Evolutionary conservation across 1,140 invertebrate species (phyloP), one percentile per base, ranked within the genome.

Genomic region (Cotesia glomerata): DNA sequence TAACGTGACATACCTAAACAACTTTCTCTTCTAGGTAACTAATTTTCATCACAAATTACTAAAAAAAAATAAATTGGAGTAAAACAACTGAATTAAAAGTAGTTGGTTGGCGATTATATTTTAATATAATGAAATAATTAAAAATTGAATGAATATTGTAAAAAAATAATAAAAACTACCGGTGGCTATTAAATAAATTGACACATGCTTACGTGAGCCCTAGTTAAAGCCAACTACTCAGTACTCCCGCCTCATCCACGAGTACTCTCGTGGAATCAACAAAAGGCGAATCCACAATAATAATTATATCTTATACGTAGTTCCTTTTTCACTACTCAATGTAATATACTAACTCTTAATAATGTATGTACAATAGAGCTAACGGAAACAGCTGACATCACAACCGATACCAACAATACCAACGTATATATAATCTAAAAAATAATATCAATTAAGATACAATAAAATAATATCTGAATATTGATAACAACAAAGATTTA

Each of bases 161-260:
- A 35, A 66, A 51, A 16, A 49, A 67, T 13, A 34, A 7, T 14
- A 54, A 13, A 13, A 7, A 67, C 51, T 16, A 67, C 65, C 65
- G 65, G 65, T 32, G 54, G 49, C 5, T n/a, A 34, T 52, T 54
- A n/a, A 64, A 64, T 54, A 32, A 52, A 34, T 67, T 67, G 36
- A 52, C 65, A 67, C 65, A 67, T 67, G 65, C 65, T 67, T 67
- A 67, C 65, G 16, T 67, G 65, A 54, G 65, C 65, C 39, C 65
- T 67, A 49, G 51, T 45, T 16, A 18, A 45, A 67, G 65, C 65
- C 65, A 32, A 67, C 65, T 67, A 67, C 32, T 56, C 52, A 45
- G 39, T 35, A 64, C 39, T 54, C 65, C 51, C 45, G 45, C 39
- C 45, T 18, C 65, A 11, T 49, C 65, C 8, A 18, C 18, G 56